These are phyloP conservation scores for Acronicta alni DNA, from an alignment of 2,888 invertebrate genomes.

Conservation along the genomic window DNA sequence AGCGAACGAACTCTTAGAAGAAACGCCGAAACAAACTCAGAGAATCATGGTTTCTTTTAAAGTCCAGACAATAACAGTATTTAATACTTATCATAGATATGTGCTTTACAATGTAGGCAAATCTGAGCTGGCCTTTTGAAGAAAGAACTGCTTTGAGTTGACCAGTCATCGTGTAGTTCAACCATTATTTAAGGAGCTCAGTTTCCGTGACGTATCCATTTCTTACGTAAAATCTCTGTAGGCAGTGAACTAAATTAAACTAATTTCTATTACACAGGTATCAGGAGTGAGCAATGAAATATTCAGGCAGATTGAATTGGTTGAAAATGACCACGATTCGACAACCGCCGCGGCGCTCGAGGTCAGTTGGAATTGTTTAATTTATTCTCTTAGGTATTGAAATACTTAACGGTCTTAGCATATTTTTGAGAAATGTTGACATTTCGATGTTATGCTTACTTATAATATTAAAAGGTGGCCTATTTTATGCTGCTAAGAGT, in stretches of 20 bases:
- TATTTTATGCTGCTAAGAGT: conserved; percentile 6
- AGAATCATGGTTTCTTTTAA: too few relatives aligned
- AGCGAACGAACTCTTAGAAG: too few relatives aligned
- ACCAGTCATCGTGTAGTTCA: too few relatives aligned
- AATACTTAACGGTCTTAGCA: conserved; percentile 18
- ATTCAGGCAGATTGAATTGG: conserved; percentile 98
- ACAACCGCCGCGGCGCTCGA: conserved; percentile 97
- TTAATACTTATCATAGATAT: too few relatives aligned
- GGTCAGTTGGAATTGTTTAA: conserved; percentile 77
- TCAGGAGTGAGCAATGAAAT: conserved; percentile 98
- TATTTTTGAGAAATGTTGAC: conserved; percentile 18
- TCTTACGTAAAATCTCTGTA: neutral
- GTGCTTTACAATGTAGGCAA: too few relatives aligned
- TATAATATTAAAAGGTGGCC: neutral
- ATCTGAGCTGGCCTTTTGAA: too few relatives aligned
- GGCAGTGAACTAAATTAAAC: conserved; percentile 1
- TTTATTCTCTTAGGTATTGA: conserved; percentile 27
- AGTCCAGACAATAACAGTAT: too few relatives aligned
- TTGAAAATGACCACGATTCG: conserved; percentile 98
- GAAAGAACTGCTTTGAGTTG: too few relatives aligned
- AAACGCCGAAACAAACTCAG: too few relatives aligned
- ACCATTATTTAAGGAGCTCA: too few relatives aligned
- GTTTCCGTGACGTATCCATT: too few relatives aligned
- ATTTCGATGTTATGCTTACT: conserved; percentile 17
- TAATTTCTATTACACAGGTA: conserved; percentile 89